Base-by-base conservation (phyloP, 1,140 invertebrate species). In the Trichonephila inaurata region DNA sequence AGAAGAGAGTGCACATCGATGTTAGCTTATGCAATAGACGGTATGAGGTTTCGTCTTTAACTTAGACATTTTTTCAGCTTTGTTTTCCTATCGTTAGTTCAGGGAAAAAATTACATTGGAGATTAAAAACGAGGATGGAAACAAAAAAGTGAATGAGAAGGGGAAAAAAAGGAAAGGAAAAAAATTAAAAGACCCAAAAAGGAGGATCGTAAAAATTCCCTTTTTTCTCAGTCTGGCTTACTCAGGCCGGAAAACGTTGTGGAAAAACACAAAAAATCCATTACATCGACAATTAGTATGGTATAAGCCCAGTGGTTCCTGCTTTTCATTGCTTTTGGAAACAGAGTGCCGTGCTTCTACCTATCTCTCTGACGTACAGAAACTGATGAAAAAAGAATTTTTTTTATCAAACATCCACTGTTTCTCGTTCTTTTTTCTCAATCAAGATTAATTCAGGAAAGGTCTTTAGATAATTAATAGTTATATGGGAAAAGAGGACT, bases 181-280 rank as follows among this genome's bases (percentile, higher is more conserved):
- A 88, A 88, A 88, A 40, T 60, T 33, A 66, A 66, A 88, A 8
- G 21, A 44, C 44, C 60, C 24, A 88, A 88, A 64, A 64, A 61
- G 86, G 64, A n/a, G 88, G 44, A 77, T 66, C 66, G 72, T 77
- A 89, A 89, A 89, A 72, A 64, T 77, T 33, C 19, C n/a, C 44
- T 89, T 77, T 72, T 88, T 64, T 88, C 28, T 66, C 82, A 85
- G 44, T 85, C 58, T 14, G 82, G 21, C 58, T 88, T 66, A 66
- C 18, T 69, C 60, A 66, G 77, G 19, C 58, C 51, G 51, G 60
- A 44, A 62, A 91, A 81, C 58, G 24, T 28, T 82, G 16, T 24
- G 64, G 77, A 89, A 83, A 91, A 91, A 91, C 89, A 91, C 77
- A 91, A 91, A 91, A 91, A 91, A 91, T 91, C 89, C 89, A 91